Base-by-base conservation (phyloP, 2,888 invertebrate species). In the Eurytoma adleriae region DNA sequence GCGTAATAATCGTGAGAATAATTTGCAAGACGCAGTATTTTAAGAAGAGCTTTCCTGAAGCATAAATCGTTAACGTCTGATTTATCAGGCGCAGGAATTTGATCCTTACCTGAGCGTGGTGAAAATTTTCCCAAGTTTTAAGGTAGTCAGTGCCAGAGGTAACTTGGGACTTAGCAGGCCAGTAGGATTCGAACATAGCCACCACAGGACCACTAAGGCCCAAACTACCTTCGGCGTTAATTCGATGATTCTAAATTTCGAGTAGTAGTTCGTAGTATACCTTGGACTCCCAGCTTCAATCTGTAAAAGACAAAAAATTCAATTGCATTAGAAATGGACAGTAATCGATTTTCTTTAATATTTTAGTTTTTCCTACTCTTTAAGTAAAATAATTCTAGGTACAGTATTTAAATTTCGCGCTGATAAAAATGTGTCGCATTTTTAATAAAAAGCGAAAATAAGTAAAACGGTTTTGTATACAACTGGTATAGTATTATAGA, bases 151-250 rank as follows among this genome's bases (percentile, higher is more conserved):
- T 30, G 87, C 90, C 87, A 85, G 86, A 91, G 92, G 92, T 91
- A 92, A 93, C 95, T 95, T 95, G 95, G 95, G 95, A 95, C 95
- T 95, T 95, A 95, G 95, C 95, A 95, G 95, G 95, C 95, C 95
- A 95, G 95, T 95, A 95, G 94, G 93, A 92, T 91, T 79, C 76
- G 82, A 90, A 92, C 92, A 90, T 90, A 93, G 93, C 93, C 92
- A 92, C 91, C 91, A 90, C 93, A 92, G 92, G 94, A 93, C 95
- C 94, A 93, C 93, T 93, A 95, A 95, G 94, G 93, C 95, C 95
- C 95, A 93, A 91, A 92, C 92, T 92, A 91, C 85, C 86, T 83
- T 84, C 83, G 86, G 86, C 85, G 67, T 59, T 18, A 7, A 16
- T 52, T 59, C 14, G 3, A 16, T 52, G 13, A 30, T 30, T 59